Base-by-base conservation (phyloP, 2,888 invertebrate species). In the Lumbricus terrestris region DNA sequence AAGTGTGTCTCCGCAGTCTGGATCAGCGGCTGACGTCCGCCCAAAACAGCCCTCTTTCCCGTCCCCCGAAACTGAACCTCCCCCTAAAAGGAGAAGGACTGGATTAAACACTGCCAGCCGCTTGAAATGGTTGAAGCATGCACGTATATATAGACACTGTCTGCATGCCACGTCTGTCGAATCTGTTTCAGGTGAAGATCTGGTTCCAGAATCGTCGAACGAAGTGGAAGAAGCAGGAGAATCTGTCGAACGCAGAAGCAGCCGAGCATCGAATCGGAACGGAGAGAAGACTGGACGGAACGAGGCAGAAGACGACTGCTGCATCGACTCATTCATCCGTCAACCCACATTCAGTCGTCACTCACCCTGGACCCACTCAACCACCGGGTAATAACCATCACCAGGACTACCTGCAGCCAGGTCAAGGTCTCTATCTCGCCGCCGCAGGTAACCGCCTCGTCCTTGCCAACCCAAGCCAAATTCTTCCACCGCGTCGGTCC, bases 151-250 rank as follows among this genome's bases (percentile, higher is more conserved):
- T n/a, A n/a, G n/a, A n/a, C n/a, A n/a, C n/a, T n/a, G n/a, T n/a
- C n/a, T n/a, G n/a, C n/a, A n/a, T n/a, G n/a, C n/a, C n/a, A n/a
- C n/a, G 8, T 47, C 23, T 91, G 18, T 90, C 93, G 94, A 92
- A 93, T 69, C 90, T 92, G 94, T 96, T 96, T 82, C 96, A 97
- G 97, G 97, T 97, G 93, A 97, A 97, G 95, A 97, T 97, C 93
- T 97, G 97, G 97, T 97, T 97, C 95, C 97, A 97, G 95, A 97
- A 97, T 95, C 96, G 98, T 95, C 95, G 97, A 90, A 97, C 97
- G 37, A 97, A 97, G 94, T 97, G 97, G 97, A 98, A 98, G 96
- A 98, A 98, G 95, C 98, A 98, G 95, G 98, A 98, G 95, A 98
- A 98, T 95, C 97, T 98, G 90, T 96, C 97, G 91, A 97, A 97